Conservation (phyloP, 2,888 invertebrate species). For the Morpho helenor region DNA sequence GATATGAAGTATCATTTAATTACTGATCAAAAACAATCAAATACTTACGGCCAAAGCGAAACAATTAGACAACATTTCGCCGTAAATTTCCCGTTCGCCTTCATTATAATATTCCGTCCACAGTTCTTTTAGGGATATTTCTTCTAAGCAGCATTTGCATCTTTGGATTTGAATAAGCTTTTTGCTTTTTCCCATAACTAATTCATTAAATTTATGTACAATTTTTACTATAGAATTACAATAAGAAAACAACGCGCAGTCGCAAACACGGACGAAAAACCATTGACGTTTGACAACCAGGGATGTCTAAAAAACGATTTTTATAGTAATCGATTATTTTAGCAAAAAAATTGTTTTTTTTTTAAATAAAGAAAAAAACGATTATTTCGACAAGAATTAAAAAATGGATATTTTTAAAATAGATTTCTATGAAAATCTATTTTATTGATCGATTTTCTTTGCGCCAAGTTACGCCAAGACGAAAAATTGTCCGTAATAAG, state of each 20-base stretch:
- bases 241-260: neutral
- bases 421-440: no score
- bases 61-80: slow-evolving; percentile 54
- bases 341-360: no score
- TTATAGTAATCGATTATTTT: no score
- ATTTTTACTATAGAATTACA: neutral
- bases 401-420: no score
- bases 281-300: neutral
- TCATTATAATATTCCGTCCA: slow-evolving; percentile 43
- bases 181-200: slow-evolving; percentile 13
- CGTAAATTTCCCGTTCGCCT: slow-evolving; percentile 45
- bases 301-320: no score
- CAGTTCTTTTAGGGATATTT: slow-evolving; percentile 48
- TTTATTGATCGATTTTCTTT: no score
- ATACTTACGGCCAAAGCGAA: slow-evolving; percentile 50
- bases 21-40: neutral
- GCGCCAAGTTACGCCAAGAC: no score
- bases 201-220: neutral
- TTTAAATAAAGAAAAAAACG: no score
- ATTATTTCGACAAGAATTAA: no score
- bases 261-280: neutral
- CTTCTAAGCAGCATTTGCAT: slow-evolving; percentile 56
- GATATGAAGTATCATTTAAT: neutral
- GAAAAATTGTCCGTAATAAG: no score
- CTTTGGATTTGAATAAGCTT: slow-evolving; percentile 12